Evolutionary conservation across 2,113 vertebrate species (phyloP).

Genomic region (Rhombomys opimus): DNA sequence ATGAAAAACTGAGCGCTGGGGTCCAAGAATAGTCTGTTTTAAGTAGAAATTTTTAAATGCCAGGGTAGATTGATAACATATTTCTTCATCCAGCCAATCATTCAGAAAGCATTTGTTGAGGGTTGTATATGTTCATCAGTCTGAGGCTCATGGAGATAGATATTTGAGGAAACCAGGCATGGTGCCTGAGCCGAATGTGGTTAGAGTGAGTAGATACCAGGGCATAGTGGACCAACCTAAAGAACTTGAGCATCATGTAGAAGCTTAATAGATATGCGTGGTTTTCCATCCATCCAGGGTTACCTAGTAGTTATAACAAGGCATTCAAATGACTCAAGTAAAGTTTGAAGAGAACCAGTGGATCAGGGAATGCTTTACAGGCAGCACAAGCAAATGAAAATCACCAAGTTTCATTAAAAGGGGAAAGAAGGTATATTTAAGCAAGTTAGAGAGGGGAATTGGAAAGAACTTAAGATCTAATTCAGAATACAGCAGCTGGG

Average conservation of each 20-base stretch:
- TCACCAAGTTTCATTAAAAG: constrained; percentile 24
- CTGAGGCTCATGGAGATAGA: background rate
- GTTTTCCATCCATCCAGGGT: background rate
- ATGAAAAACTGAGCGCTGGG: background rate
- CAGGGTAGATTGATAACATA: background rate
- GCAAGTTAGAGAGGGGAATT: background rate
- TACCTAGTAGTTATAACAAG: constrained; percentile 13
- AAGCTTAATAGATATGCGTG: background rate
- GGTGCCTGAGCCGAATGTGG: background rate
- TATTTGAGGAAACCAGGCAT: constrained; percentile 7
- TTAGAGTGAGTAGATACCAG: background rate
- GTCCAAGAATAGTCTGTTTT: background rate
- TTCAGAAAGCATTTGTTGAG: constrained; percentile 27
- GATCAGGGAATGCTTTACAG: background rate
- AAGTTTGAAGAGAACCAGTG: constrained; percentile 10
- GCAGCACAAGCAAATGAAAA: background rate
- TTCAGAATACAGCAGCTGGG: background rate
- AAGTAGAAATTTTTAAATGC: constrained; percentile 36
- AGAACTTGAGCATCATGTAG: too few species aligned
- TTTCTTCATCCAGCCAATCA: constrained; percentile 13
- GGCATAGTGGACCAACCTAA: background rate
- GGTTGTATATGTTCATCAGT: background rate
- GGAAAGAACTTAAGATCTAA: background rate
- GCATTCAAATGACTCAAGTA: background rate
- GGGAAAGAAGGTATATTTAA: background rate